Evolutionary conservation across 2,888 invertebrate genomes (phyloP).

Genomic region (Antheraea assamensis): DNA sequence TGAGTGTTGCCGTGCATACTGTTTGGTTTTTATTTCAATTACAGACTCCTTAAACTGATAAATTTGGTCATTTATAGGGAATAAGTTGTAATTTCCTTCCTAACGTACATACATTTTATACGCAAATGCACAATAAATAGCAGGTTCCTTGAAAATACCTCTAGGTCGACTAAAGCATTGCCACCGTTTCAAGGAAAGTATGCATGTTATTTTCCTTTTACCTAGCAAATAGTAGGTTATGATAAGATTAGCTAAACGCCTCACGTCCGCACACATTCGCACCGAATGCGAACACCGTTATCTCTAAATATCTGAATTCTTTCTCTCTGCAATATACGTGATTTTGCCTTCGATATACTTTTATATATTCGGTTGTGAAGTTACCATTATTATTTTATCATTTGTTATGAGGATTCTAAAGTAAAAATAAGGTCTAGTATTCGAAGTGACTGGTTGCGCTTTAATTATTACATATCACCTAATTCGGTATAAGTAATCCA

Average conservation of each 20-base stretch:
- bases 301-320: conserved; percentile 12
- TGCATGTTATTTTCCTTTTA: conserved; percentile 13
- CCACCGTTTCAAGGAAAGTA: conserved; percentile 22
- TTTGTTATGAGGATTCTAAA: not conserved
- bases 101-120: not conserved
- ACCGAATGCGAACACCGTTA: conserved; percentile 22
- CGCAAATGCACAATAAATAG: not conserved
- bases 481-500: too few relatives aligned
- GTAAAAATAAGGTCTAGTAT: not conserved
- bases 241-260: conserved; percentile 45
- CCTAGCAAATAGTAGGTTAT: conserved; percentile 38
- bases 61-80: too few relatives aligned
- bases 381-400: not conserved
- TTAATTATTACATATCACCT: too few relatives aligned
- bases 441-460: not conserved
- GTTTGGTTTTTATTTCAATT: too few relatives aligned
- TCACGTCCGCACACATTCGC: conserved; percentile 56
- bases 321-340: conserved; percentile 9
- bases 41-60: too few relatives aligned
- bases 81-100: too few relatives aligned
- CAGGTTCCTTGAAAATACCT: not conserved
- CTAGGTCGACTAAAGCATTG: not conserved
- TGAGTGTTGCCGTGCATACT: too few relatives aligned
- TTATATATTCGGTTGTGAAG: not conserved
- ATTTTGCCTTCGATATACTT: conserved; percentile 2